phyloP scores from a whole-genome alignment of 1,140 invertebrate genomes.

The Xylocopa sonorina region DNA sequence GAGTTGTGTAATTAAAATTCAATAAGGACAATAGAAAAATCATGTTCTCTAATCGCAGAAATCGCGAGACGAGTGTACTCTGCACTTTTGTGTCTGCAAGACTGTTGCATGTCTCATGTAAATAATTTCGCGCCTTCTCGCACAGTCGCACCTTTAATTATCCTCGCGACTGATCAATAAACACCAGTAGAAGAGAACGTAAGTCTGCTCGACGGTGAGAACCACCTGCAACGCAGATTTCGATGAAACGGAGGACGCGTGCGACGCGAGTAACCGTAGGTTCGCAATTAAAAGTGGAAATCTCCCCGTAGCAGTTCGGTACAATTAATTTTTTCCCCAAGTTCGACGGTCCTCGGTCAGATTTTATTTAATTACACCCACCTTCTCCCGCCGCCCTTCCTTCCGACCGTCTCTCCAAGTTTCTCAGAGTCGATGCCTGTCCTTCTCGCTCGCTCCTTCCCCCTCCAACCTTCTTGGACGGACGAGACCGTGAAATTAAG shows the following conservation, averaged over 20 bases:
- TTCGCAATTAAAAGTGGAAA: slow-evolving; percentile 66
- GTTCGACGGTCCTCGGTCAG: slow-evolving; percentile 50
- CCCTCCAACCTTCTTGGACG: neutral
- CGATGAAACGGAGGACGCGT: slow-evolving; percentile 12
- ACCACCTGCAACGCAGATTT: too few relatives aligned
- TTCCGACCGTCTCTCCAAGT: neutral
- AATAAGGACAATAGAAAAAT: too few relatives aligned
- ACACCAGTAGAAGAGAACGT: too few relatives aligned
- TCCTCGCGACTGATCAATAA: too few relatives aligned
- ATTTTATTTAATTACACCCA: slow-evolving; percentile 68
- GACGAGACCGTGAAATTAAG: slow-evolving; percentile 57
- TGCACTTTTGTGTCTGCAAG: too few relatives aligned
- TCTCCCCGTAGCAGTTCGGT: slow-evolving; percentile 51
- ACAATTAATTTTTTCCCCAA: slow-evolving; percentile 63
- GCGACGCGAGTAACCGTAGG: slow-evolving; percentile 34
- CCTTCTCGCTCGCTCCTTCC: slow-evolving; percentile 5
- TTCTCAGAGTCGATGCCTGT: slow-evolving; percentile 14
- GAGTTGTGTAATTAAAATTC: too few relatives aligned
- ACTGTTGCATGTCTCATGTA: too few relatives aligned
- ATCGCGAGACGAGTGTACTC: too few relatives aligned
- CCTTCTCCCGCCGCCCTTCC: slow-evolving; percentile 1
- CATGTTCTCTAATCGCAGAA: too few relatives aligned
- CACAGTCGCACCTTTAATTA: too few relatives aligned
- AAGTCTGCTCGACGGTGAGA: too few relatives aligned
- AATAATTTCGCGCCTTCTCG: too few relatives aligned